Evolutionary conservation across 2,113 vertebrate genomes (phyloP).

Genomic region (Herpailurus yagouaroundi): DNA sequence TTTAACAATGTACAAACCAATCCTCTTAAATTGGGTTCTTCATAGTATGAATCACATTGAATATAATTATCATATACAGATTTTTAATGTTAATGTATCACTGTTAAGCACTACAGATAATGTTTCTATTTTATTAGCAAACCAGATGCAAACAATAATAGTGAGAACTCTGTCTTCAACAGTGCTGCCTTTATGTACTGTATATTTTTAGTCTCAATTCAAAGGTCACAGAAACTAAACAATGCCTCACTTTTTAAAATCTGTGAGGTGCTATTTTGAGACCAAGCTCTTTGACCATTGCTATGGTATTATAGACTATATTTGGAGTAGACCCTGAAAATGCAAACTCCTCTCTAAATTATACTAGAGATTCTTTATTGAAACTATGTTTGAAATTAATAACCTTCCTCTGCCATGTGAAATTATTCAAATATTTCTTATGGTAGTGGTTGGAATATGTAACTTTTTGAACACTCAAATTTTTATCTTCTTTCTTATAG

Average conservation of each 20-base stretch:
- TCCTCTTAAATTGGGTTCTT: neutral
- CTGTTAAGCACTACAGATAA: neutral
- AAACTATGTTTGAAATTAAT: neutral
- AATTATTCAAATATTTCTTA: slow-evolving; percentile 37
- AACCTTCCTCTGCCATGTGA: slow-evolving; percentile 13
- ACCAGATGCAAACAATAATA: slow-evolving; percentile 34
- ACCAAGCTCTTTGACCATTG: neutral
- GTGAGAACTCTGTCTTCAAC: slow-evolving; percentile 50
- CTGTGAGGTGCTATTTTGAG: slow-evolving; percentile 69
- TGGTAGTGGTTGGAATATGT: neutral
- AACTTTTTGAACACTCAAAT: slow-evolving; percentile 20
- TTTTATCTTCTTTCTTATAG: neutral
- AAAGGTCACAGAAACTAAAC: slow-evolving; percentile 60
- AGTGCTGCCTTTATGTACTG: slow-evolving; percentile 42
- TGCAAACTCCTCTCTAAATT: slow-evolving; percentile 36
- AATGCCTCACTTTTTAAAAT: slow-evolving; percentile 75
- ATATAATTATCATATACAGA: neutral
- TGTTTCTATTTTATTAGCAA: slow-evolving; percentile 18
- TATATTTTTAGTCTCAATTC: slow-evolving; percentile 65
- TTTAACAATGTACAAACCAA: neutral
- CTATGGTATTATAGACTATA: slow-evolving; percentile 10
- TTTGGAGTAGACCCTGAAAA: slow-evolving; percentile 43
- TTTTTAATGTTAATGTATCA: neutral
- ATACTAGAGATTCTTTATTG: slow-evolving; percentile 1
- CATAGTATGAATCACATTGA: neutral